A percentile compares a stretch with the other conserved stretches of the same genome.
Evolutionary conservation across 2,113 vertebrate genomes (phyloP).

Genomic region (Nyctereutes procyonoides): DNA sequence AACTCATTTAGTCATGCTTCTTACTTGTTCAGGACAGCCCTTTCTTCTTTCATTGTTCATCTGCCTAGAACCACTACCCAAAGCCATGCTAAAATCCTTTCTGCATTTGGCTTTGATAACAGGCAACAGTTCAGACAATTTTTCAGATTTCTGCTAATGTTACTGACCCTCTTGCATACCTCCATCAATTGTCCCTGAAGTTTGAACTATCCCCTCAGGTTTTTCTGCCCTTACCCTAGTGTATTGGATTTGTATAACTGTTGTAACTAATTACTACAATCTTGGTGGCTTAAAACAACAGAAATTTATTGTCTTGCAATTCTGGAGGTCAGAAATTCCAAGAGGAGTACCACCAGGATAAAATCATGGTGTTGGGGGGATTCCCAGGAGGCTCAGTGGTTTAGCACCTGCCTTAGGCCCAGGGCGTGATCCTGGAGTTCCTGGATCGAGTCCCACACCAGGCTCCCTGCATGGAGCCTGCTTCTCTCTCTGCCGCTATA

Average conservation of each 20-base stretch:
- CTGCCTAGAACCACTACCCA: background rate
- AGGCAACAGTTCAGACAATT: background rate
- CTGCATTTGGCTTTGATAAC: background rate
- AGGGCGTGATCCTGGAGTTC: no score
- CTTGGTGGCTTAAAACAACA: background rate
- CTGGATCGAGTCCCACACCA: no score
- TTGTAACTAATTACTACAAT: background rate
- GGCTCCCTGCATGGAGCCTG: no score
- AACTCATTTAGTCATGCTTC: background rate
- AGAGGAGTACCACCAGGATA: background rate
- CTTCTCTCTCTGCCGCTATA: no score
- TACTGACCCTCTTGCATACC: background rate
- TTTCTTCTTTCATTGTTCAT: background rate
- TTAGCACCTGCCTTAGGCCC: no score
- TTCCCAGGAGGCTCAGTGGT: no score
- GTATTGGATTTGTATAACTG: background rate
- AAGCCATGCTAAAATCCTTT: background rate
- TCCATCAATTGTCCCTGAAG: background rate
- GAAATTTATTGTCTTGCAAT: background rate
- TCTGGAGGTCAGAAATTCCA: background rate
- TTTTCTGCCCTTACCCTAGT: accelerated
- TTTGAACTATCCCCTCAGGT: background rate
- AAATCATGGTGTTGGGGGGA: no score
- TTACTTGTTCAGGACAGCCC: background rate
- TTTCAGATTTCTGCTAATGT: background rate